A percentile compares a stretch with the other conserved stretches of the same genome.
Evolutionary conservation across 1,140 invertebrate species (phyloP).

Genomic region (Chrysomallon squamiferum): DNA sequence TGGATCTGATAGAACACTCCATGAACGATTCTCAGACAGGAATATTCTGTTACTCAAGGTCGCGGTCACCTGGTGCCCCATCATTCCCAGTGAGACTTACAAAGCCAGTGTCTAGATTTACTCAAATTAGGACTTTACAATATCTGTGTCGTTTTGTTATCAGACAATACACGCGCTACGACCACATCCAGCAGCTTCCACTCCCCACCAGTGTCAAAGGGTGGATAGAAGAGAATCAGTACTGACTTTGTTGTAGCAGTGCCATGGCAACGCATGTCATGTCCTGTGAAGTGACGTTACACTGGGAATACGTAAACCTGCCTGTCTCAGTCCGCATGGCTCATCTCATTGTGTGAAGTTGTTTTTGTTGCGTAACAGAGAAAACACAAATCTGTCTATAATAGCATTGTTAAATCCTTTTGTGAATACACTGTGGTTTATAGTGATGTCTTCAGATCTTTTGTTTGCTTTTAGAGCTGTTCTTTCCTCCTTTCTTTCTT

Average conservation of each 20-base stretch:
- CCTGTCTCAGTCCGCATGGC: too few species aligned
- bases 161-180: constrained; percentile 73
- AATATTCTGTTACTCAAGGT: constrained; percentile 77
- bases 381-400: too few species aligned
- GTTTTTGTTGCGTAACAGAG: too few species aligned
- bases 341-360: too few species aligned
- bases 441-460: too few species aligned
- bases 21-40: constrained; percentile 74
- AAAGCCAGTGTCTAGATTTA: constrained; percentile 79
- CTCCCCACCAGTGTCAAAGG: constrained; percentile 74
- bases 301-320: too few species aligned
- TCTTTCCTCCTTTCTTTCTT: too few species aligned
- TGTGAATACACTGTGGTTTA: too few species aligned
- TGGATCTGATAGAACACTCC: constrained; percentile 75
- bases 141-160: constrained; percentile 82
- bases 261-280: too few species aligned
- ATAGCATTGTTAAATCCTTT: too few species aligned
- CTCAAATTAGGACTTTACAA: constrained; percentile 76
- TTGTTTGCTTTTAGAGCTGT: too few species aligned
- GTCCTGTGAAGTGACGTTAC: too few species aligned
- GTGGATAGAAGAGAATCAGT: constrained; percentile 65
- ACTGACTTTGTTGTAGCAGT: constrained; percentile 31
- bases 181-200: constrained; percentile 77
- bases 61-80: constrained; percentile 71
- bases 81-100: constrained; percentile 77